Base-by-base conservation (phyloP, 1,140 invertebrate species). In the Drosophila persimilis region DNA sequence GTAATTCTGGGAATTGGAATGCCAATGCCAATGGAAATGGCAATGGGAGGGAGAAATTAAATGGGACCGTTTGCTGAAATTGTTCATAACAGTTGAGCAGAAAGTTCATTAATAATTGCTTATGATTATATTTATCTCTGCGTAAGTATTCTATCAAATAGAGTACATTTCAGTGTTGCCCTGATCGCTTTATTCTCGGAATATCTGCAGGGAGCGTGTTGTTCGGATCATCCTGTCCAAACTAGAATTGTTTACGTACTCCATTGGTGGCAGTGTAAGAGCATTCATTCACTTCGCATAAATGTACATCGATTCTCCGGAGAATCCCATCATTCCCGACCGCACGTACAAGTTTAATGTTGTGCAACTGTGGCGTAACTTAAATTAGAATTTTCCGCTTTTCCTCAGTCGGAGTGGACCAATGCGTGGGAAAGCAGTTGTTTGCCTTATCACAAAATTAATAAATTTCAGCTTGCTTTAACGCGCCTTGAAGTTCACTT, bases 371-470 rank as follows among this genome's bases (percentile, higher is more conserved):
- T 55, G 51, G 69, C 58, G 60, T 47, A 83, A 81, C 79, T 78
- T 81, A 83, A 84, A 83, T 79, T 75, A 84, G 64, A 83, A 75
- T 79, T 84, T 83, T 84, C 69, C 35, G 35, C 35, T 54, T 75
- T 61, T 64, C 15, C 62, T 26, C 2, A 9, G 31, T 31, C 31
- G 8, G 31, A 31, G 31, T 31, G 31, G 31, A 31, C 8, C 55
- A 52, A 58, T 50, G 57, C 35, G 35, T 39, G 35, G 35, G 11
- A 11, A 5, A 3, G 35, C 62, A 66, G 72, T 81, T 86, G 83
- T 86, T 86, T 86, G 88, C 77, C 83, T 86, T 86, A 86, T 86
- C 83, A 78, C 53, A 65, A 83, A 88, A 86, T 88, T 86, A 86
- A 88, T 86, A 86, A 86, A 86, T 86, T 86, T 83, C 63, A 83